Conservation (phyloP, 2,113 vertebrate species). For the Trichechus manatus region DNA sequence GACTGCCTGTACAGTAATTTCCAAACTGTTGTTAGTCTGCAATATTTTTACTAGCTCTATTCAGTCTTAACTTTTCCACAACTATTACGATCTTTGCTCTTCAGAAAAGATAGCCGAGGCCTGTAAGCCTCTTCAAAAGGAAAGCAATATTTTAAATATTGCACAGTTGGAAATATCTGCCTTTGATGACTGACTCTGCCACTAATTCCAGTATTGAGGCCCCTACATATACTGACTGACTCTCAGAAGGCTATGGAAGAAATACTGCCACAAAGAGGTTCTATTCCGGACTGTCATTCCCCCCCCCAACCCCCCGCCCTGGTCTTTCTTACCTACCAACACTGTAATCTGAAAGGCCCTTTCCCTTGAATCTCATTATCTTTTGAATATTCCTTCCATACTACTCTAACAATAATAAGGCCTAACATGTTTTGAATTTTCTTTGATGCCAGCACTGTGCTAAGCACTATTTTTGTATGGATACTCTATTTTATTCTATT, state of each 20-base stretch:
- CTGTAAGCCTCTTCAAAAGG: conserved; percentile 43
- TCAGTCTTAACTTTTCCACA: not conserved
- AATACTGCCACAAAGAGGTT: not conserved
- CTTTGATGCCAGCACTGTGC: not conserved
- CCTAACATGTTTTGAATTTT: not conserved
- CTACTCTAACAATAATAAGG: not conserved
- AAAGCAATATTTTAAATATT: conserved; percentile 44
- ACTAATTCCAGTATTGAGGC: conserved; percentile 38
- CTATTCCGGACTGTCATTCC: too few species aligned
- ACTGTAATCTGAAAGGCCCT: not conserved
- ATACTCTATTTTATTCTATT: not conserved
- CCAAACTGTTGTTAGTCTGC: not conserved
- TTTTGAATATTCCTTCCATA: not conserved
- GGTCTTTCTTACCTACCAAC: not conserved
- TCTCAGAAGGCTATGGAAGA: not conserved
- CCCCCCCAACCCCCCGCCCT: too few species aligned
- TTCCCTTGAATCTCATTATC: not conserved
- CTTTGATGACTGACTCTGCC: conserved; percentile 11
- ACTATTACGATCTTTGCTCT: not conserved
- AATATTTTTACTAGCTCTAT: not conserved
- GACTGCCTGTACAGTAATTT: not conserved
- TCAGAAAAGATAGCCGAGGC: not conserved
- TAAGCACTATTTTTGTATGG: not conserved
- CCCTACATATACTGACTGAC: not conserved
- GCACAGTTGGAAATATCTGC: not conserved